Evolutionary conservation across 1,140 invertebrate species (phyloP).

Genomic region (Solenopsis invicta): DNA sequence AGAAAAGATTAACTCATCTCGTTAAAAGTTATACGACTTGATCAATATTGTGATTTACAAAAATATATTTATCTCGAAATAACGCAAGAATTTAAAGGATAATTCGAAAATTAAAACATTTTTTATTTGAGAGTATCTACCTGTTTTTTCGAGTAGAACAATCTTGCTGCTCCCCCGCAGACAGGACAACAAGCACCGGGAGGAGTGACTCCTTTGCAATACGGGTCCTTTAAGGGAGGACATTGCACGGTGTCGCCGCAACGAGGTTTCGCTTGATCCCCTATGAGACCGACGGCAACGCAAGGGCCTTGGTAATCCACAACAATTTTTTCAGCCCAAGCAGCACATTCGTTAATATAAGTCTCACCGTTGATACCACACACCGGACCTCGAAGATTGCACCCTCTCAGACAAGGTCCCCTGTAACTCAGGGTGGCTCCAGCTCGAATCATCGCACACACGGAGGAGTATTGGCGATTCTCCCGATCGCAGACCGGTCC

Average conservation of each 20-base stretch:
- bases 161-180: slow-evolving; percentile 94
- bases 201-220: slow-evolving; percentile 92
- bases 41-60: not conserved
- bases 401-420: slow-evolving; percentile 91
- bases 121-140: slow-evolving; percentile 79
- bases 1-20: not conserved
- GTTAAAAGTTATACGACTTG: not conserved
- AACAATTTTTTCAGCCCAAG: slow-evolving; percentile 89
- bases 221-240: slow-evolving; percentile 87
- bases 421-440: slow-evolving; percentile 90
- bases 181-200: slow-evolving; percentile 96
- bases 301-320: slow-evolving; percentile 95
- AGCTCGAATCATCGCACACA: slow-evolving; percentile 91
- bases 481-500: slow-evolving; percentile 92
- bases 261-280: slow-evolving; percentile 88
- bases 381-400: slow-evolving; percentile 89
- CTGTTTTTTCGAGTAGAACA: slow-evolving; percentile 93
- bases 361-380: slow-evolving; percentile 96
- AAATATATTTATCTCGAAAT: not conserved
- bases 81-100: not conserved
- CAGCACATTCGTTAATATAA: slow-evolving; percentile 94
- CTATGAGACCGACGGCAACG: slow-evolving; percentile 91
- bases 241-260: slow-evolving; percentile 91
- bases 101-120: not conserved
- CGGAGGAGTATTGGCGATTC: slow-evolving; percentile 91